These are phyloP conservation scores for Catocala nupta DNA, from an alignment of 2,888 invertebrate genomes.

Conservation along the genomic window DNA sequence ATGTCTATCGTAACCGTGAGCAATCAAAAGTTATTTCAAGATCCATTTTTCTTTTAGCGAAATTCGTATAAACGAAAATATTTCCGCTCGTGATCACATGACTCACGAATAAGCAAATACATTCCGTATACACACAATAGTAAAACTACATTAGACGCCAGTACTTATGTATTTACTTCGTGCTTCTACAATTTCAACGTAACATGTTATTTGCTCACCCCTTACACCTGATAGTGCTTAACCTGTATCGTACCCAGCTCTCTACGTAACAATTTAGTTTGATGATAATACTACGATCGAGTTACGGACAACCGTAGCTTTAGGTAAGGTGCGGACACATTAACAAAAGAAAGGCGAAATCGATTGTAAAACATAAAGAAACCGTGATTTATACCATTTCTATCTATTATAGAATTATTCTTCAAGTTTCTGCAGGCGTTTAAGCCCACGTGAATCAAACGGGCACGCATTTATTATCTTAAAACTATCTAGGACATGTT, in stretches of 20 bases:
- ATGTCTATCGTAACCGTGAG: neutral
- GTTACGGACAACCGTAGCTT: constrained; percentile 75
- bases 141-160: neutral
- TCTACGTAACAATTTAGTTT: constrained; percentile 75
- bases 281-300: constrained; percentile 76
- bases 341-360: constrained; percentile 14
- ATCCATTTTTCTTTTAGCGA: neutral
- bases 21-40: neutral
- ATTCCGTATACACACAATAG: neutral
- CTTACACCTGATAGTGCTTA: constrained; percentile 64
- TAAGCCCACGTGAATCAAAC: no score
- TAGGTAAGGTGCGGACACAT: constrained; percentile 35
- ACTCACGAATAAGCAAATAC: neutral
- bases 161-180: neutral
- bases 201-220: constrained; percentile 47
- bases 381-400: no score
- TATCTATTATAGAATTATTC: no score
- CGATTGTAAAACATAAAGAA: no score
- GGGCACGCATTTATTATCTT: no score
- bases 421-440: no score
- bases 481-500: no score
- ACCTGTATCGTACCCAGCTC: constrained; percentile 66
- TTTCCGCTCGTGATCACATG: neutral
- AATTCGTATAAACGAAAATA: neutral
- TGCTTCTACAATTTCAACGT: constrained; percentile 43